phyloP scores from a whole-genome alignment of 2,888 invertebrate species.

The Strigamia crassipes region DNA sequence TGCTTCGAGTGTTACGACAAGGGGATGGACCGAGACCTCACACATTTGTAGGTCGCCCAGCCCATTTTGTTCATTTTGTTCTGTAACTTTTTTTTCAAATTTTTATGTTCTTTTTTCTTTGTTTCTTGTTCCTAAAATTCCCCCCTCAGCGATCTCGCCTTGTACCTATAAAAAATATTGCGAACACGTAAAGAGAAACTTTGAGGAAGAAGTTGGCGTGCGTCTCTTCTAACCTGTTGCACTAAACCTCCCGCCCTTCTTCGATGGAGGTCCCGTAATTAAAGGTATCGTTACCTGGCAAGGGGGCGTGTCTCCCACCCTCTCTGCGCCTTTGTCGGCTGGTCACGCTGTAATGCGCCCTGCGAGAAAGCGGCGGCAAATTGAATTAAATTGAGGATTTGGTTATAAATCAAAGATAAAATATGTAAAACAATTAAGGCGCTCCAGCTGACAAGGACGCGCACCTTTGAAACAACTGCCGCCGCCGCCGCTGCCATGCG shows the following conservation, averaged over 20 bases:
- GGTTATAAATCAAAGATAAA: slow-evolving; percentile 49
- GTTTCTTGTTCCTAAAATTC: neutral
- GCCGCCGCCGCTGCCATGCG: slow-evolving; percentile 39
- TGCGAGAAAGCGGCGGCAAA: slow-evolving; percentile 45
- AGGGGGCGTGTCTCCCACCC: slow-evolving; percentile 45
- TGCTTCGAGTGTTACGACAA: slow-evolving; percentile 34
- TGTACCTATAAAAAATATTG: neutral
- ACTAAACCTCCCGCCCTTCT: slow-evolving; percentile 35
- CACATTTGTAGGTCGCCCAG: slow-evolving; percentile 8
- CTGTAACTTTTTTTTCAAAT: neutral
- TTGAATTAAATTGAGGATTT: slow-evolving; percentile 49
- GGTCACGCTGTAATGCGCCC: slow-evolving; percentile 47
- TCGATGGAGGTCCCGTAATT: slow-evolving; percentile 47
- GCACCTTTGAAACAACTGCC: slow-evolving; percentile 26
- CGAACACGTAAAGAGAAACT: neutral
- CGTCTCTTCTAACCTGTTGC: slow-evolving; percentile 27
- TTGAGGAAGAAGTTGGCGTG: slow-evolving; percentile 35
- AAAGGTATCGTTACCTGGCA: slow-evolving; percentile 48
- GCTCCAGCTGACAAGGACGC: slow-evolving; percentile 44
- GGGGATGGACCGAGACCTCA: slow-evolving; percentile 33
- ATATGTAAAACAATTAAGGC: slow-evolving; percentile 49
- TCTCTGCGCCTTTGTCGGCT: slow-evolving; percentile 48
- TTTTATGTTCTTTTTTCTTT: neutral
- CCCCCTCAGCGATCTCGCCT: neutral
- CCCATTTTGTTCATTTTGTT: slow-evolving; percentile 21